These are phyloP conservation scores for Hydrozoanthus gracilis DNA, from an alignment of 92 coral and sea anemone genomes.

Conservation along the genomic window DNA sequence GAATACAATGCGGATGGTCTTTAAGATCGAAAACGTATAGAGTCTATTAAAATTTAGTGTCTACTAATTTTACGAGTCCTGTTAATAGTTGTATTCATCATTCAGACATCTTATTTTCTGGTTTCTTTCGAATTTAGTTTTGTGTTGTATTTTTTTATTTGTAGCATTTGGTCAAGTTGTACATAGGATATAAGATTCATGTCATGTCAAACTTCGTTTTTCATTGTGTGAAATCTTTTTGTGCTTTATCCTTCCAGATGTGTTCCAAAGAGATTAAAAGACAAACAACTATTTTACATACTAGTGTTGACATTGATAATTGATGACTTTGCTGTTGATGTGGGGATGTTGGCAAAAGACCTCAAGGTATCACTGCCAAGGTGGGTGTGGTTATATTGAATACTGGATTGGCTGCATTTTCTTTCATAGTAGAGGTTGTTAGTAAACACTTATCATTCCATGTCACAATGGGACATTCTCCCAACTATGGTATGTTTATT, in stretches of 20 bases:
- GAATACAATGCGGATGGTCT: no score
- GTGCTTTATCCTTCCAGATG: slow-evolving; percentile 59
- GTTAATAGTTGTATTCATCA: no score
- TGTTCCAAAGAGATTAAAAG: slow-evolving; percentile 87
- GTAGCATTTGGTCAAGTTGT: no score
- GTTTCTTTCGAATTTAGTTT: no score
- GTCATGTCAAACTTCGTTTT: not conserved
- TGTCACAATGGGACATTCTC: not conserved
- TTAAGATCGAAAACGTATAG: no score
- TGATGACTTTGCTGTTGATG: slow-evolving; percentile 85
- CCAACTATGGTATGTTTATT: no score
- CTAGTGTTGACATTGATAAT: slow-evolving; percentile 87
- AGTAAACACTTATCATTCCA: not conserved
- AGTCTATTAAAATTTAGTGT: no score
- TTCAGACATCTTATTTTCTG: no score
- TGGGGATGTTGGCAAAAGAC: slow-evolving; percentile 69
- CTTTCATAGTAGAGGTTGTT: not conserved
- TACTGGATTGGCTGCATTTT: not conserved
- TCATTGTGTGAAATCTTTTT: not conserved
- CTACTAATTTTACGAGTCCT: no score
- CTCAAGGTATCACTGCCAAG: slow-evolving; percentile 75
- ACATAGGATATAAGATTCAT: no score
- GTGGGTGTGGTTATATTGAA: slow-evolving; percentile 43
- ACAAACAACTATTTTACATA: slow-evolving; percentile 82
- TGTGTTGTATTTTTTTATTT: no score